These are phyloP conservation scores for Bombycilla garrulus DNA, from an alignment of 2,113 vertebrate genomes.

Conservation along the genomic window DNA sequence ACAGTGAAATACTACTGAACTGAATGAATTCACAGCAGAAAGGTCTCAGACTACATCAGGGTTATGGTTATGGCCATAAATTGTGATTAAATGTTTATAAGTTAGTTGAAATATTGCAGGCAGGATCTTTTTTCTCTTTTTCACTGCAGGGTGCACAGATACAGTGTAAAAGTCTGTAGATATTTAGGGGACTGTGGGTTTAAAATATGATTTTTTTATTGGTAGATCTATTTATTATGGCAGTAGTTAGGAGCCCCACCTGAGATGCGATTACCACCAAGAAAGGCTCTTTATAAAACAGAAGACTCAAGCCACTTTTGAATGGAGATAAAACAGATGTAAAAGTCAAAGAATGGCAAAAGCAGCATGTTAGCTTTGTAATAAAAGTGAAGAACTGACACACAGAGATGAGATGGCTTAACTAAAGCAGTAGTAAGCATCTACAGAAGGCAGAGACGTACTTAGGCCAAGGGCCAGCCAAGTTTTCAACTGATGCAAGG, in stretches of 20 bases:
- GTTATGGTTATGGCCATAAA: background rate
- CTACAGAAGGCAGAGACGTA: background rate
- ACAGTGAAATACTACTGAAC: background rate
- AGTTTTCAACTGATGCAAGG: background rate
- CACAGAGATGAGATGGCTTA: background rate
- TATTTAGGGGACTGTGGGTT: background rate
- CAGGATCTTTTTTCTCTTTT: background rate
- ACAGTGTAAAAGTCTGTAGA: background rate
- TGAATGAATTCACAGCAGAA: slow-evolving; percentile 33
- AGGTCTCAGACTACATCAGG: background rate
- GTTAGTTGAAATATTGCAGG: slow-evolving; percentile 2
- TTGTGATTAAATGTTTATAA: slow-evolving; percentile 4
- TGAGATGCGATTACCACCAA: background rate
- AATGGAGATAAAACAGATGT: background rate
- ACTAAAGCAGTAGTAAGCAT: background rate
- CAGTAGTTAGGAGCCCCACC: background rate
- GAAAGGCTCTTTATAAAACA: background rate
- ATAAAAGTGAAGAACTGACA: background rate
- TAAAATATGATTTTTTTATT: background rate
- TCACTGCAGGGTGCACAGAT: background rate
- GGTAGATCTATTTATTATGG: background rate
- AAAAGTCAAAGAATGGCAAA: background rate
- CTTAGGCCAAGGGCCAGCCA: background rate
- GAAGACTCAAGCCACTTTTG: background rate
- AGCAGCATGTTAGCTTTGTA: background rate